These are phyloP conservation scores for Zhuqinia jingwanae DNA, from an alignment of 2,888 invertebrate genomes.

Conservation along the genomic window DNA sequence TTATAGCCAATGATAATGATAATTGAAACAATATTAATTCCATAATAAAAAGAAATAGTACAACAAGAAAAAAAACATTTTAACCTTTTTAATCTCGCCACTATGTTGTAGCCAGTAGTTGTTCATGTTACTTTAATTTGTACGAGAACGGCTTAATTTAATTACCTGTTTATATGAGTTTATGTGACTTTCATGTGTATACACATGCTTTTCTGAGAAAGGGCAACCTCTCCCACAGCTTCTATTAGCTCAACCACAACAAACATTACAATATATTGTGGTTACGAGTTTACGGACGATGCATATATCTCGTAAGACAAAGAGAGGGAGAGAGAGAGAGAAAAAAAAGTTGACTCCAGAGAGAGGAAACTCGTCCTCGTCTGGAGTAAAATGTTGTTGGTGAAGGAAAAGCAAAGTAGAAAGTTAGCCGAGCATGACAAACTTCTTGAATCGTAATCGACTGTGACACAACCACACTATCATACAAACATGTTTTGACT, in stretches of 20 bases:
- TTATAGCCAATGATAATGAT: too few relatives aligned
- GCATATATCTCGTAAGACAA: not conserved
- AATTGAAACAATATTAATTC: too few relatives aligned
- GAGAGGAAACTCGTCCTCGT: not conserved
- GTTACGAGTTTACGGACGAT: too few relatives aligned
- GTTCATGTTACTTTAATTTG: not conserved
- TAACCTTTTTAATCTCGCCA: not conserved
- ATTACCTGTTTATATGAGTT: conserved; percentile 17
- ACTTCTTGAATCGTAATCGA: conserved; percentile 51
- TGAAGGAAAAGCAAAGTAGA: conserved; percentile 6
- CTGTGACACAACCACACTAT: conserved; percentile 36
- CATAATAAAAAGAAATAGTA: conserved; percentile 2
- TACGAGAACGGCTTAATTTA: conserved; percentile 3
- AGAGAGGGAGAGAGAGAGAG: not conserved
- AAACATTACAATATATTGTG: too few relatives aligned
- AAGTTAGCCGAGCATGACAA: conserved; percentile 29
- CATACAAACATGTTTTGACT: not conserved
- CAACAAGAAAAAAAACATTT: too few relatives aligned
- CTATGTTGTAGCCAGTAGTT: too few relatives aligned
- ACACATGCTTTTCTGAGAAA: not conserved
- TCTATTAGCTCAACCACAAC: not conserved
- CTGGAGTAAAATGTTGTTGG: conserved; percentile 34
- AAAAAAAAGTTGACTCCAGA: not conserved
- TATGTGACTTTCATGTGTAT: conserved; percentile 33
- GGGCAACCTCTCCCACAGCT: too few relatives aligned